Conservation (phyloP, 2,888 invertebrate genomes). For the Drosophila ustulata region DNA sequence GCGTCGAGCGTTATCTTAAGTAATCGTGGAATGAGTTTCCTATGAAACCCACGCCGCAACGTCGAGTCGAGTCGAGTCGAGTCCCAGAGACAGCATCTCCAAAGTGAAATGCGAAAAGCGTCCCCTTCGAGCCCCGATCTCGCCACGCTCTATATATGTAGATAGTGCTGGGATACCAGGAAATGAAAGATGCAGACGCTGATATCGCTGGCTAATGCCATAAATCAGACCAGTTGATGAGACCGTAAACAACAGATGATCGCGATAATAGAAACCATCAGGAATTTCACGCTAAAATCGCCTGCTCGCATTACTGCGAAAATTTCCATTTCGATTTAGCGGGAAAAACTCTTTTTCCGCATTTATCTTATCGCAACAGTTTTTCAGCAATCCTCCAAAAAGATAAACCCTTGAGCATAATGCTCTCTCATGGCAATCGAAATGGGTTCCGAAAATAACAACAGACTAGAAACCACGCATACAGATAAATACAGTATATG, state of each 20-base stretch:
- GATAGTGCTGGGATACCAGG: conserved; percentile 33
- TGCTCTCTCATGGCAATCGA: neutral
- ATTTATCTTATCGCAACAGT: conserved; percentile 11
- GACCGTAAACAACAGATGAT: conserved; percentile 10
- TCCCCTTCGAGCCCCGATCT: neutral
- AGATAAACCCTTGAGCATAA: conserved; percentile 18
- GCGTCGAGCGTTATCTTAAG: conserved; percentile 53
- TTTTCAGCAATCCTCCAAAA: neutral
- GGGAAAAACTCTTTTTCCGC: conserved; percentile 4
- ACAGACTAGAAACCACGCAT: too few relatives aligned
- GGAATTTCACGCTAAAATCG: neutral
- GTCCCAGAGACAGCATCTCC: conserved; percentile 27
- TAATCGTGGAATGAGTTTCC: conserved; percentile 52
- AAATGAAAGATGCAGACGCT: conserved; percentile 31
- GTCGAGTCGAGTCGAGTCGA: too few relatives aligned
- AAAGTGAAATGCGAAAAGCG: conserved; percentile 45
- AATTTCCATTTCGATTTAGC: conserved; percentile 15
- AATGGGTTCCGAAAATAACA: neutral
- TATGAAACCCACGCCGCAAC: conserved; percentile 52
- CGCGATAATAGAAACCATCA: neutral
- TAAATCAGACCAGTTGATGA: conserved; percentile 18
- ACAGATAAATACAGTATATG: too few relatives aligned
- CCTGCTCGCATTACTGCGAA: neutral
- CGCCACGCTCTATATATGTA: neutral
- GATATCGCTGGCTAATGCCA: conserved; percentile 21